A percentile compares a stretch with the other conserved stretches of the same genome.
Conservation (phyloP, 2,113 vertebrate genomes). For the Cardinalis cardinalis region DNA sequence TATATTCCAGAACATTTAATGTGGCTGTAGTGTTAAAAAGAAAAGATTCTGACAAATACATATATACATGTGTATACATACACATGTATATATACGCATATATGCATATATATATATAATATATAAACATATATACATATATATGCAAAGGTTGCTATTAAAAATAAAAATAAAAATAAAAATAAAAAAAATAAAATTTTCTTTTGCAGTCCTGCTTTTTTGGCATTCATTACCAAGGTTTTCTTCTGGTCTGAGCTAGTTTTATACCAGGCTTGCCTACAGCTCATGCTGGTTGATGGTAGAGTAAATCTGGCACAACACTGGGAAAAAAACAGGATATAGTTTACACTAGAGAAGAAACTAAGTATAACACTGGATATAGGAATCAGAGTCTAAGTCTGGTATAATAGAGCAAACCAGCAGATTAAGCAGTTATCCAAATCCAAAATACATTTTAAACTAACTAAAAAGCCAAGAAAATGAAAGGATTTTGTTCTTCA, state of each 20-base stretch:
- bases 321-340: not conserved
- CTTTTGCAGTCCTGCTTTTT: not conserved
- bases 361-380: not conserved
- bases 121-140: not conserved
- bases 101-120: too few species aligned
- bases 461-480: not conserved
- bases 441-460: not conserved
- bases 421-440: not conserved
- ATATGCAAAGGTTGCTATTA: not conserved
- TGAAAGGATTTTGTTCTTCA: not conserved
- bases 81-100: too few species aligned
- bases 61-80: fast-evolving
- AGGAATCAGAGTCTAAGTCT: not conserved
- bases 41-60: not conserved
- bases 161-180: not conserved
- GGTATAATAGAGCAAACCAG: not conserved
- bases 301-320: not conserved
- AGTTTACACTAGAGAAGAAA: not conserved
- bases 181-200: too few species aligned
- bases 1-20: not conserved
- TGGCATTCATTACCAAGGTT: not conserved
- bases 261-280: not conserved
- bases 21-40: not conserved
- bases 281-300: not conserved
- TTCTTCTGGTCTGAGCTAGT: not conserved